Conservation (phyloP, 2,113 vertebrate genomes). For the Aramus guarauna region DNA sequence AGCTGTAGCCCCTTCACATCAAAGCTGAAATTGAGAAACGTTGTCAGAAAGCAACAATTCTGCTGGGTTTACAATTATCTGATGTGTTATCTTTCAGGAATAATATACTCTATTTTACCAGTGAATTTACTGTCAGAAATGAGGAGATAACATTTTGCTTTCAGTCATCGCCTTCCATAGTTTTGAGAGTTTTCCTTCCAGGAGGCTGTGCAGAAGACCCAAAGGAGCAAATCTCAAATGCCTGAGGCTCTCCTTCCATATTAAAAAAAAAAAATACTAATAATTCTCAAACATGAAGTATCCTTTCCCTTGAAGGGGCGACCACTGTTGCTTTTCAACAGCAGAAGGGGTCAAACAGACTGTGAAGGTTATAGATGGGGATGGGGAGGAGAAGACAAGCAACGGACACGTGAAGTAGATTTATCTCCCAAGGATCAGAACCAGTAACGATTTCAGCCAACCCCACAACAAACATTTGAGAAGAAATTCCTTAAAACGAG, state of each 20-base stretch:
- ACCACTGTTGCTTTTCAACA: background rate
- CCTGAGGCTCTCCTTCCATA: rapidly evolving
- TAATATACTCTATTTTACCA: background rate
- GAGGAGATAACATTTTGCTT: background rate
- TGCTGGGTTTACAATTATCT: background rate
- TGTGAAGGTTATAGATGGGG: background rate
- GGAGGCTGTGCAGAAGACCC: background rate
- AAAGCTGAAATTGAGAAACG: background rate
- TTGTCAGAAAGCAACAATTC: background rate
- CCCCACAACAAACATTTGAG: background rate
- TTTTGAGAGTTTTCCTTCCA: background rate
- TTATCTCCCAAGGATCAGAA: background rate
- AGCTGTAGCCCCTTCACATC: background rate
- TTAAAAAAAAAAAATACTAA: background rate
- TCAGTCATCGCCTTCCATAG: background rate
- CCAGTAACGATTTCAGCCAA: background rate
- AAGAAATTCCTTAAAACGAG: background rate
- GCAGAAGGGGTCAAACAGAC: background rate
- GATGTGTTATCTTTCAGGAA: background rate
- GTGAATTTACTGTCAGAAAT: background rate
- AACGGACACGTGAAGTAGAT: background rate
- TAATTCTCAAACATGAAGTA: background rate
- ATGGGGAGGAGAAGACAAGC: background rate
- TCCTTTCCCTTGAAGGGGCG: background rate
- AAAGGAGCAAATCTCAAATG: background rate